Conservation (phyloP, 2,888 invertebrate genomes). For the Deilephila porcellus region DNA sequence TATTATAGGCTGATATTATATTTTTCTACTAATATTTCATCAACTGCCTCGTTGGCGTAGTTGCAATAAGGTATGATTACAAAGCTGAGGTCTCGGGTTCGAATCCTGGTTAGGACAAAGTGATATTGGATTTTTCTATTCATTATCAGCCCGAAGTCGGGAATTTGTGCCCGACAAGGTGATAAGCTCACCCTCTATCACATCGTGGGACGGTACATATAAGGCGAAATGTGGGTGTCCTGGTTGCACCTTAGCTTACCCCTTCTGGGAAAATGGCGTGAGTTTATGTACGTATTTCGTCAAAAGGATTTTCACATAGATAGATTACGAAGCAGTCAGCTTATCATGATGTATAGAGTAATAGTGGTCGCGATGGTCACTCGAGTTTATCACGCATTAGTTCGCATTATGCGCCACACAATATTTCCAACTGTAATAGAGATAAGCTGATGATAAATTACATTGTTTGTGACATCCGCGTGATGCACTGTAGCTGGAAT, state of each 20-base stretch:
- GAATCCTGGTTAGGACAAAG: too few species aligned
- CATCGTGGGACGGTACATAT: too few species aligned
- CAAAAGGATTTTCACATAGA: not conserved
- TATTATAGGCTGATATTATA: not conserved
- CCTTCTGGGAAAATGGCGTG: too few species aligned
- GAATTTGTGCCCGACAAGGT: too few species aligned
- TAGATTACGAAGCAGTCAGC: not conserved
- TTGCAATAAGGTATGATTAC: too few species aligned
- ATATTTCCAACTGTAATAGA: not conserved
- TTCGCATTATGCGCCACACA: not conserved
- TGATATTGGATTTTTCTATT: too few species aligned
- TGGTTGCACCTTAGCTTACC: too few species aligned
- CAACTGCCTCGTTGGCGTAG: not conserved
- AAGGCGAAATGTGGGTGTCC: too few species aligned
- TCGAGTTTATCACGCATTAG: constrained; percentile 6
- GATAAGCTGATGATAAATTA: not conserved
- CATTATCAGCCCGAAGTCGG: too few species aligned
- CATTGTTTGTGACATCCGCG: not conserved
- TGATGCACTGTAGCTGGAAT: not conserved
- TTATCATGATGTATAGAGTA: constrained; percentile 24
- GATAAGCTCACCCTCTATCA: too few species aligned
- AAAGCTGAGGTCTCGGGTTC: too few species aligned
- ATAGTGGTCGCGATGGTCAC: constrained; percentile 20
- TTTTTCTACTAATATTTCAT: not conserved
- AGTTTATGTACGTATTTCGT: too few species aligned